phyloP scores from a whole-genome alignment of 2,797 vertebrate genomes.

The Bradypodion ventrale region DNA sequence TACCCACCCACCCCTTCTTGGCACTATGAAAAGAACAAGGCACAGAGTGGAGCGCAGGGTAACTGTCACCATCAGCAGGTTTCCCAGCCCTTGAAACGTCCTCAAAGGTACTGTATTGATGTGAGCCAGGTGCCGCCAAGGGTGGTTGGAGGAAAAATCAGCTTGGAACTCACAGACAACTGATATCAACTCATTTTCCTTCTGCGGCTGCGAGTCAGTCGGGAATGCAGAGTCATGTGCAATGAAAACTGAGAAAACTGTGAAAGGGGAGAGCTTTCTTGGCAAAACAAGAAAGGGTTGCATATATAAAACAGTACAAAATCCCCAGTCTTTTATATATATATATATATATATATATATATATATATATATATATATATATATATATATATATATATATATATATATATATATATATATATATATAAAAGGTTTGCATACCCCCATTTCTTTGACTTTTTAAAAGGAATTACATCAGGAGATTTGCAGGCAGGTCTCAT shows the following conservation, averaged over 20 bases:
- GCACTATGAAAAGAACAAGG: conserved; percentile 1
- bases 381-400: too few relatives aligned
- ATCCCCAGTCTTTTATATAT: background rate
- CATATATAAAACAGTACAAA: background rate
- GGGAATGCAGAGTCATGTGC: background rate
- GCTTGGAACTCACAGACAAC: background rate
- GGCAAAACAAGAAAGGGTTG: background rate
- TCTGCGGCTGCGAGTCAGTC: rapidly evolving
- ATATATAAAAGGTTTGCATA: background rate
- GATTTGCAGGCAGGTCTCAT: background rate
- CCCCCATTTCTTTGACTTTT: background rate
- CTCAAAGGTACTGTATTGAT: conserved; percentile 27
- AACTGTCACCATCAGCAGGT: conserved; percentile 28
- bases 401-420: too few relatives aligned
- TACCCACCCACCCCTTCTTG: conserved; percentile 3
- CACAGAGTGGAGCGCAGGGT: conserved; percentile 3
- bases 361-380: too few relatives aligned
- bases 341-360: too few relatives aligned
- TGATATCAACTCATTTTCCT: background rate
- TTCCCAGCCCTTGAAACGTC: conserved; percentile 59
- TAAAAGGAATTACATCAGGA: background rate
- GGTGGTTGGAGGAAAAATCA: conserved; percentile 14
- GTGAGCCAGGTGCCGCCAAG: background rate
- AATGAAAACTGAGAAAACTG: background rate
- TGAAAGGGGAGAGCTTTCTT: background rate